Evolutionary conservation across 1,140 invertebrate species (phyloP).

Genomic region (Drosophila asahinai): DNA sequence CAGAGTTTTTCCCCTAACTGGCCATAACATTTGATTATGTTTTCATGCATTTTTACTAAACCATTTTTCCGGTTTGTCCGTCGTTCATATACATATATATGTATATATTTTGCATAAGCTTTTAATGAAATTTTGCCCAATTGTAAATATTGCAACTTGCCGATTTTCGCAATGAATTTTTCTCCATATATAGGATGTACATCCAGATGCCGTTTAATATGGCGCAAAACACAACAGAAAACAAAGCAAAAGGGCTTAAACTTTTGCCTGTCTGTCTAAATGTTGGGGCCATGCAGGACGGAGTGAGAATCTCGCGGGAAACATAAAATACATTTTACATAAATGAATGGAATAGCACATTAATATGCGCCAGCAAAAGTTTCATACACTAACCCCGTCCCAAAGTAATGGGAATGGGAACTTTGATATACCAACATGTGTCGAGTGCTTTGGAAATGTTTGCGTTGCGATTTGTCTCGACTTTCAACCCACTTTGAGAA

Average conservation of each 20-base stretch:
- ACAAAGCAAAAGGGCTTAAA: constrained; percentile 19
- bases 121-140: constrained; percentile 58
- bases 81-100: background rate
- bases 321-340: constrained; percentile 79
- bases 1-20: constrained; percentile 33
- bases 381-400: constrained; percentile 43
- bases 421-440: constrained; percentile 36
- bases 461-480: constrained; percentile 43
- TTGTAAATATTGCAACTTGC: constrained; percentile 58
- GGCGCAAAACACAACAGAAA: constrained; percentile 17
- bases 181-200: constrained; percentile 12
- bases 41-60: constrained; percentile 54
- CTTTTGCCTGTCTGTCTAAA: constrained; percentile 35
- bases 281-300: constrained; percentile 40
- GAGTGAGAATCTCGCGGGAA: constrained; percentile 63
- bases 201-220: constrained; percentile 57
- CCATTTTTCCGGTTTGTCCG: constrained; percentile 34
- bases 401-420: constrained; percentile 1
- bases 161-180: constrained; percentile 62
- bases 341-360: constrained; percentile 72
- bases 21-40: constrained; percentile 66
- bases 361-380: constrained; percentile 66
- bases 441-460: constrained; percentile 45
- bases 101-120: constrained; percentile 45
- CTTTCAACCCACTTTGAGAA: constrained; percentile 26